phyloP scores from a whole-genome alignment of 2,888 invertebrate genomes.

The Sarcophaga variegata region DNA sequence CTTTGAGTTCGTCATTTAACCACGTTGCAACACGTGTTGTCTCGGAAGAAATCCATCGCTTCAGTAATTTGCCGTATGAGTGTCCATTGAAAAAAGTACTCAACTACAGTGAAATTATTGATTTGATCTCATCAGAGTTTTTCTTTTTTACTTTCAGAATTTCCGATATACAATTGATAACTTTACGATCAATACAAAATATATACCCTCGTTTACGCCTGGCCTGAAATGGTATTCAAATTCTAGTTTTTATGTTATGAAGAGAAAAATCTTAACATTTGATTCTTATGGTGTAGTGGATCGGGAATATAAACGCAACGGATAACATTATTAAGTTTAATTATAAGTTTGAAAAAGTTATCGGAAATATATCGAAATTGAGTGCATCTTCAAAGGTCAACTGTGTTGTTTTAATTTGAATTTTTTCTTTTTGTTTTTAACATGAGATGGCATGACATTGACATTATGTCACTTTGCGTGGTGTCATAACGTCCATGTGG shows the following conservation, averaged over 20 bases:
- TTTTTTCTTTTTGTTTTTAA: too few species aligned
- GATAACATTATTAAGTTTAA: too few species aligned
- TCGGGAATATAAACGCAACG: neutral
- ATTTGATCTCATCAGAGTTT: neutral
- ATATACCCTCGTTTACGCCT: conserved; percentile 1
- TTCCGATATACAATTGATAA: neutral
- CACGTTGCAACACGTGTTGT: neutral
- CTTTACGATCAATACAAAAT: neutral
- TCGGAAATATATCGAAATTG: too few species aligned
- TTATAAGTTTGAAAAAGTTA: too few species aligned
- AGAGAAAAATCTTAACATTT: neutral
- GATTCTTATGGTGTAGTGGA: neutral
- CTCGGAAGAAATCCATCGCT: neutral
- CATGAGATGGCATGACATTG: too few species aligned
- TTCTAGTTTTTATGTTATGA: neutral
- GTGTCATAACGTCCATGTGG: too few species aligned
- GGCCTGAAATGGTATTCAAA: neutral
- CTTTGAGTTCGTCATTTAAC: neutral
- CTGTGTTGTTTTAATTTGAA: too few species aligned
- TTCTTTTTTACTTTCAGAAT: neutral
- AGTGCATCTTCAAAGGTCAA: too few species aligned
- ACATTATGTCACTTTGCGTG: too few species aligned
- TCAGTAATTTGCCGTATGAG: conserved; percentile 5
- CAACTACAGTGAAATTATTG: neutral
- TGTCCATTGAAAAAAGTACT: conserved; percentile 5